Conservation (phyloP, 2,888 invertebrate genomes). For the Celastrina argiolus region DNA sequence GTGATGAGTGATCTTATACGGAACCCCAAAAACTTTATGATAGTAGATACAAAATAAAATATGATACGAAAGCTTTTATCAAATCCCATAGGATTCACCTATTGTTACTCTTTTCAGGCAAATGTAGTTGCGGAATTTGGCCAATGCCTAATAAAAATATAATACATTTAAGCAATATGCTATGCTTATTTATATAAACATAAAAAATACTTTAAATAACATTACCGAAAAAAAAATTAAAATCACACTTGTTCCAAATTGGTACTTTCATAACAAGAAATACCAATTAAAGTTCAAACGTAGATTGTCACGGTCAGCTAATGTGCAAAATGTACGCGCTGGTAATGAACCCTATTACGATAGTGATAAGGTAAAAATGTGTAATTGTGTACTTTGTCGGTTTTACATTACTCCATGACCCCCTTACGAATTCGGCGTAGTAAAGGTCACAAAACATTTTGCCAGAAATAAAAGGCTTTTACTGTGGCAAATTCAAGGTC, state of each 20-base stretch:
- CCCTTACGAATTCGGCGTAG: background rate
- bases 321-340: background rate
- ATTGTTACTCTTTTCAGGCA: no score
- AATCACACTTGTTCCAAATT: background rate
- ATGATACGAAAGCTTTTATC: no score
- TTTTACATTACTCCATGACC: background rate
- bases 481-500: background rate
- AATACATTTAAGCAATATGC: no score
- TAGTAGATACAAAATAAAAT: no score
- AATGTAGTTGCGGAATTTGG: no score
- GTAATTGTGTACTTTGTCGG: background rate
- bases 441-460: conserved; percentile 14
- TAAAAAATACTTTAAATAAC: no score
- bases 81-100: no score
- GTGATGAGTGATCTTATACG: no score
- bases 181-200: no score
- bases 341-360: background rate
- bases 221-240: no score
- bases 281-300: background rate
- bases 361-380: background rate
- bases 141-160: no score
- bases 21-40: no score
- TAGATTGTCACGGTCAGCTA: background rate
- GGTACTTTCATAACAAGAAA: background rate
- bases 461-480: conserved; percentile 16